Conservation (phyloP, 2,888 invertebrate genomes). For the Phytoseiulus persimilis region DNA sequence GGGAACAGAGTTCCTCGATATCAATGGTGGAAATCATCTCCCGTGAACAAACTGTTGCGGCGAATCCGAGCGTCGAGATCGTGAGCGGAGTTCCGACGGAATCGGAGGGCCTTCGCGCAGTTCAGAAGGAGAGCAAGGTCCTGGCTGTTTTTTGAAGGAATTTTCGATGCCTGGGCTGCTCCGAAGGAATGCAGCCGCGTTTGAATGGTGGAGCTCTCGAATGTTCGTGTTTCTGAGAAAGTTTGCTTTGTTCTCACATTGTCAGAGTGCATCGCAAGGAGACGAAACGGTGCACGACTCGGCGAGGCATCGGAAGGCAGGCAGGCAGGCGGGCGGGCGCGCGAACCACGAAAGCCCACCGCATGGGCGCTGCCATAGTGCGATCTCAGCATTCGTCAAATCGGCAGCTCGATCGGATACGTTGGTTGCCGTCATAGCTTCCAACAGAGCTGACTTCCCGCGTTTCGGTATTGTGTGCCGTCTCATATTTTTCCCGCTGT, state of each 20-base stretch:
- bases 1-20: too few species aligned
- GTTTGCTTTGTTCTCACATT: background rate
- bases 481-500: background rate
- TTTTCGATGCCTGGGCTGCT: background rate
- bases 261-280: background rate
- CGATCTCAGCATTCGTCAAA: background rate
- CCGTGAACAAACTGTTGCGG: too few species aligned
- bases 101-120: too few species aligned
- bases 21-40: too few species aligned
- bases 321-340: background rate
- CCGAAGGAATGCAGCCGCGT: background rate
- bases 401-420: background rate
- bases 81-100: too few species aligned
- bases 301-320: background rate
- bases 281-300: background rate
- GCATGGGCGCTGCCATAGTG: background rate
- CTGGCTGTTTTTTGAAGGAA: background rate
- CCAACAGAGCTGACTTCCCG: background rate
- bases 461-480: background rate
- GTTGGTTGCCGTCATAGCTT: background rate
- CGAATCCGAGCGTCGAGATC: too few species aligned
- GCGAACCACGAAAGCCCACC: background rate
- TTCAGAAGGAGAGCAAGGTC: background rate
- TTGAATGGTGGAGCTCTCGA: background rate
- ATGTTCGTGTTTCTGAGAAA: background rate